Conservation (phyloP, 2,888 invertebrate genomes). For the Ormyrus rosae region DNA sequence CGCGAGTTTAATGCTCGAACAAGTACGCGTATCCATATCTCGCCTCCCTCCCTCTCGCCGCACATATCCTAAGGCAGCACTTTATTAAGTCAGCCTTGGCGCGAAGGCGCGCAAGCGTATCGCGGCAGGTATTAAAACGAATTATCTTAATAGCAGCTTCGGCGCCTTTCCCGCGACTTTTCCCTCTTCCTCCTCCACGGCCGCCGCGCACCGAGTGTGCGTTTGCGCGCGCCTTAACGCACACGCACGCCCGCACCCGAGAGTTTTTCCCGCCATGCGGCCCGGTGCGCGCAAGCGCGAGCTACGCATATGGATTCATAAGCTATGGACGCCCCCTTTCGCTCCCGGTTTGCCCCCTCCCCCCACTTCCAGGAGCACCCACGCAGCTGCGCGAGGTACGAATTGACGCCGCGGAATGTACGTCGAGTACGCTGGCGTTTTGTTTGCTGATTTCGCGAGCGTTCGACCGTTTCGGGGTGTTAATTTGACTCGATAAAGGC, state of each 20-base stretch:
- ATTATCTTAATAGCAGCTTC: conserved; percentile 71
- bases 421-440: too few relatives aligned
- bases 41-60: too few relatives aligned
- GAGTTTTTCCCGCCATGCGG: background rate
- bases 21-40: conserved; percentile 18
- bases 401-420: too few relatives aligned
- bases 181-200: conserved; percentile 10
- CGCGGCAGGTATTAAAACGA: conserved; percentile 66
- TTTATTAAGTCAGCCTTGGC: conserved; percentile 36
- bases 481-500: too few relatives aligned
- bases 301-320: conserved; percentile 20
- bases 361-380: background rate
- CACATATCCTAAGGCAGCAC: background rate
- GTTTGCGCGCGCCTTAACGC: background rate
- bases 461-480: too few relatives aligned
- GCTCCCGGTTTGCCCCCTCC: background rate
- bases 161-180: conserved; percentile 62
- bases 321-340: conserved; percentile 33
- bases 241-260: background rate
- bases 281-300: conserved; percentile 8
- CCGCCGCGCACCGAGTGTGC: background rate
- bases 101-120: conserved; percentile 26
- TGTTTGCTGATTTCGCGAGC: too few relatives aligned
- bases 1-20: conserved; percentile 18
- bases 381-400: background rate